These are phyloP conservation scores for Chorisops tibialis DNA, from an alignment of 2,888 invertebrate genomes.

Conservation along the genomic window DNA sequence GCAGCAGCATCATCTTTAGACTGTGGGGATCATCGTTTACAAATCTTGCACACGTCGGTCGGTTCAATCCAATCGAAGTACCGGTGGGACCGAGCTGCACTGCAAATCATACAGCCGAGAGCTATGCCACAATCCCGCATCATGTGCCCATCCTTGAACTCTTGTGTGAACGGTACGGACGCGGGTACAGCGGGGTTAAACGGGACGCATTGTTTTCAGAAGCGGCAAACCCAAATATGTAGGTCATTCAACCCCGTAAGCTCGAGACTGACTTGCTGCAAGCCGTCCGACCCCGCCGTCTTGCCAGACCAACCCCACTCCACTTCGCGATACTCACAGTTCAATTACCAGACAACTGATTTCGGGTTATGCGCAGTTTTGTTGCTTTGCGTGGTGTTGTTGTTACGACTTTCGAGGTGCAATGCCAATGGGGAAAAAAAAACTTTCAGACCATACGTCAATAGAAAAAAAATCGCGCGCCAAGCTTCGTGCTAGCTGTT, in stretches of 20 bases:
- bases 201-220: conserved; percentile 1
- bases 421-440: no score
- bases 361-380: conserved; percentile 24
- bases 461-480: no score
- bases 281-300: conserved; percentile 2
- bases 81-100: no score
- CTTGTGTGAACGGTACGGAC: background rate
- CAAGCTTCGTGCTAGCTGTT: no score
- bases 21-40: background rate
- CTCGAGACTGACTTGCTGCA: background rate
- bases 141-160: no score
- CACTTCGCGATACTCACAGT: conserved; percentile 12
- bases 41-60: background rate
- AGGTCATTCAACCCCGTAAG: conserved; percentile 28
- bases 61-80: background rate
- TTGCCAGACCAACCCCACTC: conserved; percentile 11
- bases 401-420: background rate
- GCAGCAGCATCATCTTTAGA: background rate
- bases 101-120: no score
- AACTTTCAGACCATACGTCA: no score
- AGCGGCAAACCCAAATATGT: conserved; percentile 18
- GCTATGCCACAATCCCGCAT: no score
- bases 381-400: conserved; percentile 13
- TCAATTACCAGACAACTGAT: conserved; percentile 24
- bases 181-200: background rate